Base-by-base conservation (phyloP, 2,113 vertebrate species). In the Oncorhynchus gorbuscha region DNA sequence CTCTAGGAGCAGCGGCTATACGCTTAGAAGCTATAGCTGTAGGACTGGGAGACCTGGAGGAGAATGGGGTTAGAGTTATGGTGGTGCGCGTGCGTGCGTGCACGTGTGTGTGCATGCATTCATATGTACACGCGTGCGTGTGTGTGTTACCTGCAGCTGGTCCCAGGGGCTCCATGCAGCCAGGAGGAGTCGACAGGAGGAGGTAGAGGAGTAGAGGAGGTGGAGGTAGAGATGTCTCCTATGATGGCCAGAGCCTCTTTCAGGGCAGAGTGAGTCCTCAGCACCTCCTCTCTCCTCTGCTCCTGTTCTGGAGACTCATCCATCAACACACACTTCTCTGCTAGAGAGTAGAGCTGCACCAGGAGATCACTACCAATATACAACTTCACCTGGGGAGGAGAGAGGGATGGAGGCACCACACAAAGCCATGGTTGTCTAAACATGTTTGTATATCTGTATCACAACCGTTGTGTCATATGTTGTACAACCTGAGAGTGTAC, bases 121-220 rank as follows among this genome's bases (percentile, higher is more conserved):
- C 39, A 45, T 45, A 45, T 45, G 39, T 45, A 45, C 39, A 11
- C 8, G 7, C 1, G 39, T 39, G 39, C 2, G 39, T 11, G 51
- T 51, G 49, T 14, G 51, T 55, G 16, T 55, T 55, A 55, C 51
- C 51, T 55, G 51, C 16, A 14, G 51, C 16, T 55, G 51, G 51
- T 55, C 51, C 1, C 16, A 18, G 51, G 12, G 51, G 51, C 51
- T 55, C 51, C 51, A 55, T 55, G 51, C 89, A 99, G 95, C 98
- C 98, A 99, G 18, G 98, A 99, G 94, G 99, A 96, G 79, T 99
- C 98, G 82, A 99, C 98, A 0, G 98, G 98, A 59, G 97, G 98
- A 18, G 97, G 98, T 94, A 96, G 93, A 7, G 95, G 85, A n/a
- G 97, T 99, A 94, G 92, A 95, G 84, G 95, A 90, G 1, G 98